Base-by-base conservation (phyloP, 1,140 invertebrate genomes). In the Rhyacophila brunnea region DNA sequence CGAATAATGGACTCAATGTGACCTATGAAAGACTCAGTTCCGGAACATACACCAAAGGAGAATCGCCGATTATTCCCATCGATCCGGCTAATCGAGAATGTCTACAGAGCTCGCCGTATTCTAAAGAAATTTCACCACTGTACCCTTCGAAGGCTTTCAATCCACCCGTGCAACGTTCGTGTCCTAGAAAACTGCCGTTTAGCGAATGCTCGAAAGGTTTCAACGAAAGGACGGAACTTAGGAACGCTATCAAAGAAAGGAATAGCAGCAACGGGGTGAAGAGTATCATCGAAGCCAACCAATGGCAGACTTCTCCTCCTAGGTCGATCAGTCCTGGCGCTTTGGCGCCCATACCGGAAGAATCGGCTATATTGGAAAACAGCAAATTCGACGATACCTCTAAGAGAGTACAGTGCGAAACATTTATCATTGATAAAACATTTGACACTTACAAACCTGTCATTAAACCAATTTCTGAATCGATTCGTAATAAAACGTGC, bases 341-440 rank as follows among this genome's bases (percentile, higher is more conserved):
- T 13, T 60, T 80, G 5, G 72, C 76, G 18, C 73, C 75, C 1
- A 80, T 80, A 38, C 74, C 77, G 11, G 75, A 80, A 68, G 76
- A 80, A 57, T 75, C 74, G 47, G 62, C 58, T n/a, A 70, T 73
- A 3, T 66, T 68, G 40, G 68, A 74, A 17, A 42, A 58, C 15
- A 58, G 40, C 10, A 20, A 9, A 9, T 45, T 42, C 9, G 13
- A 9, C 0, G 50, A 58, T 15, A 9, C 19, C 13, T 28, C 42
- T 20, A 50, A 35, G 34, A 60, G 51, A 60, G 10, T 34, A 5
- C 52, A 56, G 10, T 61, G 15, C n/a, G 63, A 65, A 13, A 65
- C 63, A 17, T 65, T 65, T 43, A 48, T 65, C 17, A 18, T 65
- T 9, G 20, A 65, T 18, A 58, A 45, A 54, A 65, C 63, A 10